phyloP scores from a whole-genome alignment of 2,797 vertebrate species.

The Ceyx erithaca region DNA sequence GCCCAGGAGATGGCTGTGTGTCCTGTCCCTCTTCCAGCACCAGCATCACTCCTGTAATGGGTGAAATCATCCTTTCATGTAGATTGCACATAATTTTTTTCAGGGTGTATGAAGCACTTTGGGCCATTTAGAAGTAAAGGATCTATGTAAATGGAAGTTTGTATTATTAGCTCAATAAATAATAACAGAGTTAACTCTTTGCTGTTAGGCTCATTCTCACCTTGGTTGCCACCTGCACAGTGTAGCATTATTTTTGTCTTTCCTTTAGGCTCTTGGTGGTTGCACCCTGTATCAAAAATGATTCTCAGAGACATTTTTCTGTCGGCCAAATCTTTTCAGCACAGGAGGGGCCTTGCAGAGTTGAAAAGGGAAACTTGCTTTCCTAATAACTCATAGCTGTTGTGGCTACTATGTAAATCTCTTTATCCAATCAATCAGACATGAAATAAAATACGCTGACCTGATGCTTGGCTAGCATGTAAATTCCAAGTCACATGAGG shows the following conservation, averaged over 20 bases:
- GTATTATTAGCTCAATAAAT: neutral
- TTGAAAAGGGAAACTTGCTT: conserved; percentile 53
- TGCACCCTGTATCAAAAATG: neutral
- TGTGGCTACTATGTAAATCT: conserved; percentile 69
- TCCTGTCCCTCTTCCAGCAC: neutral
- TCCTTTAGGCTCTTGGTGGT: neutral
- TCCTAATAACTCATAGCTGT: conserved; percentile 46
- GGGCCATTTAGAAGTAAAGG: neutral
- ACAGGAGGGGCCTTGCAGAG: conserved; percentile 9
- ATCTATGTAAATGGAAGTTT: neutral
- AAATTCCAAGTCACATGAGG: conserved; percentile 54
- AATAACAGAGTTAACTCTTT: neutral
- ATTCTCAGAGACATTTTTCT: neutral
- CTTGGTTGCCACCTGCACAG: neutral
- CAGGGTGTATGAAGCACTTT: neutral
- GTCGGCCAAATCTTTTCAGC: neutral
- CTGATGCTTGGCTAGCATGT: conserved; percentile 38
- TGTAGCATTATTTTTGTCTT: neutral
- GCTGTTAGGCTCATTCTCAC: neutral
- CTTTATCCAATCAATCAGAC: conserved; percentile 74
- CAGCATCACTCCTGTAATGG: neutral
- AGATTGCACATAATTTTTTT: neutral
- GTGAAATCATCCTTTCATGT: accelerated
- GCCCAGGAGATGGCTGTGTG: neutral
- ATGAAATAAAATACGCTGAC: conserved; percentile 65